phyloP scores from a whole-genome alignment of 2,797 vertebrate species.

The Rousettus madagascariensis region DNA sequence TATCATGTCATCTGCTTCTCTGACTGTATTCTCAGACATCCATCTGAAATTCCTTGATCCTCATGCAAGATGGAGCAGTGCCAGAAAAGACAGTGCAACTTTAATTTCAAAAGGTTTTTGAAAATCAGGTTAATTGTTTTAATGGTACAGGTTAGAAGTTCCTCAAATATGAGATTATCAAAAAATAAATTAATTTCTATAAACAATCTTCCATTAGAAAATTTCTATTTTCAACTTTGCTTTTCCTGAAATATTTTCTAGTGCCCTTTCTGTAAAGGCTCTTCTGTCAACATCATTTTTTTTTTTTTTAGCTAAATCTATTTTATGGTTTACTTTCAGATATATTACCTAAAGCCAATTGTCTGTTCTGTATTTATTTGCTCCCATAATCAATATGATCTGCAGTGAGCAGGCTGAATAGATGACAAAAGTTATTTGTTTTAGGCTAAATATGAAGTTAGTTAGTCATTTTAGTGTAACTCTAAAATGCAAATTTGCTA shows the following conservation, averaged over 20 bases:
- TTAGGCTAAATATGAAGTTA: not conserved
- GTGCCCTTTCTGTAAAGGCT: not conserved
- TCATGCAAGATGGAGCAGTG: not conserved
- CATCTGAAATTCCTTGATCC: not conserved
- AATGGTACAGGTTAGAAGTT: not conserved
- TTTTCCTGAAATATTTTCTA: not conserved
- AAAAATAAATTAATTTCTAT: constrained; percentile 15
- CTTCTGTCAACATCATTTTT: not conserved
- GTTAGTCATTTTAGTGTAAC: not conserved
- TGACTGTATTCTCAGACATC: not conserved
- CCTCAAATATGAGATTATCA: not conserved
- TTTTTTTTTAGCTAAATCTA: not conserved
- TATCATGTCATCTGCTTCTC: not conserved
- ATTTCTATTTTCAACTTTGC: not conserved
- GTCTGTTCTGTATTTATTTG: constrained; percentile 9
- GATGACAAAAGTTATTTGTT: not conserved
- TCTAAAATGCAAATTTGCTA: not conserved
- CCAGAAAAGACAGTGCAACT: not conserved
- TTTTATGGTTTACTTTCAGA: constrained; percentile 1
- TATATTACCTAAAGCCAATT: constrained; percentile 31
- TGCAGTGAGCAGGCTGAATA: not conserved
- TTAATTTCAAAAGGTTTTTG: not conserved
- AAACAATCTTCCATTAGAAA: not conserved
- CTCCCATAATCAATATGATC: not conserved
- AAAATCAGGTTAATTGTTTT: not conserved